Evolutionary conservation across 2,888 invertebrate species (phyloP).

Genomic region (Balanococcus diminutus): DNA sequence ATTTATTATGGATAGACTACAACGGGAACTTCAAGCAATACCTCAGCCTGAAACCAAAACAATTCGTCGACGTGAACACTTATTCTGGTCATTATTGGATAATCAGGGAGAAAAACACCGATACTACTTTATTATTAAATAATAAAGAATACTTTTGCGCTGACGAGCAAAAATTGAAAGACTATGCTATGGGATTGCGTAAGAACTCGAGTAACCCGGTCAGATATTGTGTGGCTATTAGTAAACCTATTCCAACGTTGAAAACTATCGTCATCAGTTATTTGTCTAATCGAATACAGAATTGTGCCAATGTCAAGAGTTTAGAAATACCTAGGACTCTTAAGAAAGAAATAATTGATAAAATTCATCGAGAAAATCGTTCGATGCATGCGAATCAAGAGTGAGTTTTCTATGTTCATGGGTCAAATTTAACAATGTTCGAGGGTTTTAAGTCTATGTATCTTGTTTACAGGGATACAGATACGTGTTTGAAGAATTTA

Average conservation of each 20-base stretch:
- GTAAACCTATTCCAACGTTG: neutral
- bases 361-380: conserved; percentile 18
- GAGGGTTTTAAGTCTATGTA: neutral
- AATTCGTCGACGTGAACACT: conserved; percentile 43
- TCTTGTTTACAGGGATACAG: neutral
- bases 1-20: conserved; percentile 21
- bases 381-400: neutral
- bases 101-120: conserved; percentile 1
- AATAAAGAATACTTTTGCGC: conserved; percentile 29
- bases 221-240: conserved; percentile 1
- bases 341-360: conserved; percentile 22
- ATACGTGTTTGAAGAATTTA: neutral
- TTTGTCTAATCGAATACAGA: neutral
- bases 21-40: neutral
- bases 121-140: neutral
- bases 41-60: neutral
- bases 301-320: conserved; percentile 32
- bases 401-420: neutral
- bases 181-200: neutral
- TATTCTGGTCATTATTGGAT: conserved; percentile 38
- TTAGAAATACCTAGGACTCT: conserved; percentile 25
- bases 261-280: neutral
- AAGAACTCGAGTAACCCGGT: neutral
- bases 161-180: neutral
- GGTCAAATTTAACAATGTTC: neutral